These are phyloP conservation scores for Laspeyria flexula DNA, from an alignment of 2,888 invertebrate species.

Conservation along the genomic window DNA sequence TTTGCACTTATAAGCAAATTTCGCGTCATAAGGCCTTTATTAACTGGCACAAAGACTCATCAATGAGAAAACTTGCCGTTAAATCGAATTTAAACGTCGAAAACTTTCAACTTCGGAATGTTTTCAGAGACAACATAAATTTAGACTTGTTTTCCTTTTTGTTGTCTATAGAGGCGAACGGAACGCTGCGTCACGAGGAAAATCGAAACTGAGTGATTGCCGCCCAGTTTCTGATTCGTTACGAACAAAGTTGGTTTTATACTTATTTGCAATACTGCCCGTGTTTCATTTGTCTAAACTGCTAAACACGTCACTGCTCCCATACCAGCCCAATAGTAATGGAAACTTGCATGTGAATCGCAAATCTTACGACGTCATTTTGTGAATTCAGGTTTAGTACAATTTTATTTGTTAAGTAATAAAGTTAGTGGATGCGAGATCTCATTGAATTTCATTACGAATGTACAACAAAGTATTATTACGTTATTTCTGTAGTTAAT, in stretches of 20 bases:
- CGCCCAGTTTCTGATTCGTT: too few relatives aligned
- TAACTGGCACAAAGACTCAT: too few relatives aligned
- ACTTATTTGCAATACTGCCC: too few relatives aligned
- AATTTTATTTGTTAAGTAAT: conserved; percentile 3
- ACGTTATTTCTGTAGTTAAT: background rate
- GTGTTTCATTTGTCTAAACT: too few relatives aligned
- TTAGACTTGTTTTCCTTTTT: background rate
- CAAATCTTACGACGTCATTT: background rate
- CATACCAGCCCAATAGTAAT: too few relatives aligned
- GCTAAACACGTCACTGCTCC: too few relatives aligned
- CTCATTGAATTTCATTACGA: background rate
- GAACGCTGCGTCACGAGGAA: background rate
- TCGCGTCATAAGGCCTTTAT: too few relatives aligned
- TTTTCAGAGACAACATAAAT: conserved; percentile 11
- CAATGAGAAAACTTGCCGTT: too few relatives aligned
- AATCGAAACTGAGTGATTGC: too few relatives aligned
- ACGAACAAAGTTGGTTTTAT: too few relatives aligned
- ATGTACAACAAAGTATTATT: background rate
- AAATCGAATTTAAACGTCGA: too few relatives aligned
- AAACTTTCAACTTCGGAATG: background rate
- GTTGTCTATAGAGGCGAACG: background rate
- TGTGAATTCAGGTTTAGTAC: background rate
- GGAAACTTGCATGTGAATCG: background rate
- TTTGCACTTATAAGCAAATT: too few relatives aligned
- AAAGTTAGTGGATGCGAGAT: conserved; percentile 6